Percentiles rank a stretch among this genome's conserved stretches.
Conservation (phyloP, 2,113 vertebrate genomes). For the Cephalopholis sonnerati region DNA sequence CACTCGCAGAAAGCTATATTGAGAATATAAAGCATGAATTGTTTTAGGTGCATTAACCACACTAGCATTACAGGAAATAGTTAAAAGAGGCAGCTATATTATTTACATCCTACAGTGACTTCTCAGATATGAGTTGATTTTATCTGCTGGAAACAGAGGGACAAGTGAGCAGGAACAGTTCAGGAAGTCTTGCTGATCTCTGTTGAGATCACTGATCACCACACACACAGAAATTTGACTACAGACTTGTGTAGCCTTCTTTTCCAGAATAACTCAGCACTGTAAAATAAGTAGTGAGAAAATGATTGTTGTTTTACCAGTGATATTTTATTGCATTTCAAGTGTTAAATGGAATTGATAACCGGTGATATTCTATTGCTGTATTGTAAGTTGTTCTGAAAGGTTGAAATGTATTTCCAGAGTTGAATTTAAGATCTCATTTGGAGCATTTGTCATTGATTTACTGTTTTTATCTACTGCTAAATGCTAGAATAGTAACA, state of each 20-base stretch:
- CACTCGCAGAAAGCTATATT: background rate
- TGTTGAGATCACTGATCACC: too few species aligned
- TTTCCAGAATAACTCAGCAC: background rate
- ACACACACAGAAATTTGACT: background rate
- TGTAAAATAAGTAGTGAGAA: background rate
- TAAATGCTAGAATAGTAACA: background rate
- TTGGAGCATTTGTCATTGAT: background rate
- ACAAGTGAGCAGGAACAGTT: background rate
- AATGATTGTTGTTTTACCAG: background rate
- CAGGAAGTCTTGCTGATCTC: slow-evolving; percentile 5
- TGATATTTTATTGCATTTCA: slow-evolving; percentile 34
- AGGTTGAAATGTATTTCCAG: background rate
- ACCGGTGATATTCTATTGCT: background rate
- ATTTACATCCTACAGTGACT: background rate
- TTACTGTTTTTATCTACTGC: background rate
- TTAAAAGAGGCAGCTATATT: background rate
- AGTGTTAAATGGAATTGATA: background rate
- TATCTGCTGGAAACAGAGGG: slow-evolving; percentile 4
- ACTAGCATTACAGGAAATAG: background rate
- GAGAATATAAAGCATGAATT: background rate
- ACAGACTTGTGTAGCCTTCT: background rate
- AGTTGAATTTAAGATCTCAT: background rate
- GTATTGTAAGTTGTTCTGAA: background rate
- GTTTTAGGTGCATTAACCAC: background rate
- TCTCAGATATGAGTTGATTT: background rate